phyloP scores from a whole-genome alignment of 2,888 invertebrate species.

The Holacanthella duospinosa region DNA sequence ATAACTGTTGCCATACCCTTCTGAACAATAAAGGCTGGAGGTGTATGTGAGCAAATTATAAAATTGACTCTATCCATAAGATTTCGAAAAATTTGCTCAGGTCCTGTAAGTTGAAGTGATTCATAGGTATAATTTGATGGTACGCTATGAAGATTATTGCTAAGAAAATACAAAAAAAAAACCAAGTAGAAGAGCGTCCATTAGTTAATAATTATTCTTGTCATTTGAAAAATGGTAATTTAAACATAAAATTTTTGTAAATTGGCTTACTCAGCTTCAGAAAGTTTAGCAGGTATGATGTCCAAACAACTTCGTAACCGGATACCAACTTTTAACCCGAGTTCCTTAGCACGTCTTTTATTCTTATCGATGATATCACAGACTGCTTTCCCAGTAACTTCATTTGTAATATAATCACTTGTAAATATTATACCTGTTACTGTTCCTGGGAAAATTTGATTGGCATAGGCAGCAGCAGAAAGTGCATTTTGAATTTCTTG shows the following conservation, averaged over 20 bases:
- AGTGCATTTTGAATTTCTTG: constrained; percentile 22
- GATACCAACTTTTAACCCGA: background rate
- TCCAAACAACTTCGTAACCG: background rate
- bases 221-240: background rate
- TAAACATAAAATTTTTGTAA: background rate
- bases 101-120: background rate
- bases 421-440: constrained; percentile 22
- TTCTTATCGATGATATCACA: background rate
- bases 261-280: constrained; percentile 1
- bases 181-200: too few relatives aligned
- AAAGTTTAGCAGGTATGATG: background rate
- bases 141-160: background rate
- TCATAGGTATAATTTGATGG: background rate
- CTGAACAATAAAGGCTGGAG: background rate
- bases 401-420: constrained; percentile 8
- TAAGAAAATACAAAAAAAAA: too few relatives aligned
- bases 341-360: background rate
- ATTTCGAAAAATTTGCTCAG: background rate
- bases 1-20: background rate
- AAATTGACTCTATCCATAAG: constrained; percentile 14
- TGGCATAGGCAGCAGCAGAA: constrained; percentile 16
- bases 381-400: background rate
- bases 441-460: constrained; percentile 18
- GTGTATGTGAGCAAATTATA: constrained; percentile 12
- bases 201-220: too few relatives aligned